Percentiles rank a stretch among this genome's conserved stretches.
These are phyloP conservation scores for Tenodera sinensis DNA, from an alignment of 2,888 invertebrate species.

Conservation along the genomic window DNA sequence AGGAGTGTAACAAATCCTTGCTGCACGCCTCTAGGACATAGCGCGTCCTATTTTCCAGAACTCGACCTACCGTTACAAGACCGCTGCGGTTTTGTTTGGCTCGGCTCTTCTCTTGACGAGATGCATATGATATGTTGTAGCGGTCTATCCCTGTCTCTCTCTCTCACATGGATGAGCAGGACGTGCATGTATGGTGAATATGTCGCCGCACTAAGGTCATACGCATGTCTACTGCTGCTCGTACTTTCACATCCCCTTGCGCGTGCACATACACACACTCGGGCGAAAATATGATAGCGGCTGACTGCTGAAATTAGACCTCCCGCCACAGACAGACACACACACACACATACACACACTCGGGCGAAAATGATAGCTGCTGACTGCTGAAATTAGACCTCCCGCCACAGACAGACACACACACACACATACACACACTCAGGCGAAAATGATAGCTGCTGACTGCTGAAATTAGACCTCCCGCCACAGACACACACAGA, in stretches of 20 bases:
- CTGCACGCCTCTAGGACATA: neutral
- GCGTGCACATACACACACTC: neutral
- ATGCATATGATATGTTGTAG: neutral
- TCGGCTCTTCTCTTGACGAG: neutral
- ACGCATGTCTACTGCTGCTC: neutral
- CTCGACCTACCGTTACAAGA: conserved; percentile 17
- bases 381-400: too few relatives aligned
- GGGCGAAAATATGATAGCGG: too few relatives aligned
- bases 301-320: too few relatives aligned
- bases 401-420: too few relatives aligned
- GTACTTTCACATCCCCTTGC: neutral
- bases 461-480: too few relatives aligned
- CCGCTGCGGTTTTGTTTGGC: neutral
- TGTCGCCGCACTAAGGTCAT: neutral
- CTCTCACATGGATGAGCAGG: neutral
- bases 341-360: too few relatives aligned
- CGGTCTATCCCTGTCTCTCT: neutral
- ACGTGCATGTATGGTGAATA: neutral
- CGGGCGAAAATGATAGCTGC: too few relatives aligned
- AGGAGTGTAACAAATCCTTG: neutral
- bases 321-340: too few relatives aligned
- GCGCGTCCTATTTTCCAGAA: neutral
- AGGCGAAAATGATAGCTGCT: too few relatives aligned
- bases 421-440: too few relatives aligned
- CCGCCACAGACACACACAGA: too few relatives aligned